These are phyloP conservation scores for Acanthosepion lycidas DNA, from an alignment of 2,888 invertebrate species.

Conservation along the genomic window DNA sequence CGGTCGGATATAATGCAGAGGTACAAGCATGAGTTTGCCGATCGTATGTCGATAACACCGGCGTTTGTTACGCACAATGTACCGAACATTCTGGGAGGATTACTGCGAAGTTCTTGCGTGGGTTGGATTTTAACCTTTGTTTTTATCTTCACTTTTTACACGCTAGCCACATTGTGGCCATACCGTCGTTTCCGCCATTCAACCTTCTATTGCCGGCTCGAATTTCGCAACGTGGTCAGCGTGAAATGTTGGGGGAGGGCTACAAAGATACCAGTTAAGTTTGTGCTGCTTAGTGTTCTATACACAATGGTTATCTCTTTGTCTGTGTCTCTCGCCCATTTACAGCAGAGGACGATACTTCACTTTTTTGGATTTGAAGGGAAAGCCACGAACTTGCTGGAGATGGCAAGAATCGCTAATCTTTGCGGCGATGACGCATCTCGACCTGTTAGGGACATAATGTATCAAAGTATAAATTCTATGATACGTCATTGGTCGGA, in stretches of 20 bases:
- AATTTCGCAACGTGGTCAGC: neutral
- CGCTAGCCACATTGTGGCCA: no score
- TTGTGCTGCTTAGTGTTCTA: neutral
- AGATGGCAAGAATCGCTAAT: constrained; percentile 45
- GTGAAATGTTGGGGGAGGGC: neutral
- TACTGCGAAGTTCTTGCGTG: neutral
- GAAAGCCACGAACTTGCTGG: constrained; percentile 5
- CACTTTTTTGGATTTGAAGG: constrained; percentile 40
- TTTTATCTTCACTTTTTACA: neutral
- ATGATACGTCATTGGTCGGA: constrained; percentile 46
- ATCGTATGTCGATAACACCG: constrained; percentile 24
- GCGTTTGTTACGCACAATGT: constrained; percentile 43
- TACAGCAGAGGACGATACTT: constrained; percentile 1
- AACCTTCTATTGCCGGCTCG: neutral
- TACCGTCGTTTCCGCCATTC: neutral
- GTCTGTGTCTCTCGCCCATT: neutral
- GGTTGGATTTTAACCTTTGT: neutral
- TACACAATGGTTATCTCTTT: neutral
- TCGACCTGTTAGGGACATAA: neutral
- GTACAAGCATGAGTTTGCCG: neutral
- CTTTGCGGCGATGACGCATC: neutral
- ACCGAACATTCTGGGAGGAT: neutral
- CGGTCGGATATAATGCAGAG: constrained; percentile 25
- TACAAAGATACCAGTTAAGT: neutral
- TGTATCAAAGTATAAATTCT: neutral